phyloP scores from a whole-genome alignment of 1,140 invertebrate species.

The Sitophilus oryzae region DNA sequence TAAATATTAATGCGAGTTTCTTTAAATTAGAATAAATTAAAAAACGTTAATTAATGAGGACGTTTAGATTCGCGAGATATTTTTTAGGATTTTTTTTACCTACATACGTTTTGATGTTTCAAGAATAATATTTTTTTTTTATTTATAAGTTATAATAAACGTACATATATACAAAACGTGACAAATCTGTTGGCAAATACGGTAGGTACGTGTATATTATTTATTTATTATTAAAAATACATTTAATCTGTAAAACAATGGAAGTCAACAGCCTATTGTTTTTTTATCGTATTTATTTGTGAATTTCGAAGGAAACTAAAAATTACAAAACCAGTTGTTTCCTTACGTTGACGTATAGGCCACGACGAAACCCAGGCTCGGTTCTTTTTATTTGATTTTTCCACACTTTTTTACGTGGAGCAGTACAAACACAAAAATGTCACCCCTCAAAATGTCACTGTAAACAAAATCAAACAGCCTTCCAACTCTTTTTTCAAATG shows the following conservation, averaged over 20 bases:
- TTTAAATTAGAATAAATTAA: no score
- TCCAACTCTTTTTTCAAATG: conserved; percentile 8
- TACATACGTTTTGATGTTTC: no score
- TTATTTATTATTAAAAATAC: conserved; percentile 23
- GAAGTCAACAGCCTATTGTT: conserved; percentile 27
- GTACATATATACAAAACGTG: conserved; percentile 6
- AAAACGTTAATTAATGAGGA: no score
- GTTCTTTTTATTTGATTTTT: background rate
- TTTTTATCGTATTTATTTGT: conserved; percentile 26
- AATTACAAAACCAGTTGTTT: background rate
- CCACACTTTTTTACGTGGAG: background rate
- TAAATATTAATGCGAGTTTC: no score
- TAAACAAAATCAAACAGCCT: conserved; percentile 17
- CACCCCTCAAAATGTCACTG: conserved; percentile 1
- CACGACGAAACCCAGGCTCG: background rate
- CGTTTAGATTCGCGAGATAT: no score
- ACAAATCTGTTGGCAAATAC: conserved; percentile 3
- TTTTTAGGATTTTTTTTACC: no score
- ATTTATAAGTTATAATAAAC: background rate
- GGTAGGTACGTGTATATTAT: conserved; percentile 12
- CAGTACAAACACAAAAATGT: background rate
- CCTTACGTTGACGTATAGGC: background rate
- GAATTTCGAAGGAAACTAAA: conserved; percentile 20
- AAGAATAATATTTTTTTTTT: conserved; percentile 1
- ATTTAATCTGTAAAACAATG: conserved; percentile 21